A percentile compares a stretch with the other conserved stretches of the same genome.
Conservation (phyloP, 35 echinoderm and acorn worm species). For the Ptychodera flava region DNA sequence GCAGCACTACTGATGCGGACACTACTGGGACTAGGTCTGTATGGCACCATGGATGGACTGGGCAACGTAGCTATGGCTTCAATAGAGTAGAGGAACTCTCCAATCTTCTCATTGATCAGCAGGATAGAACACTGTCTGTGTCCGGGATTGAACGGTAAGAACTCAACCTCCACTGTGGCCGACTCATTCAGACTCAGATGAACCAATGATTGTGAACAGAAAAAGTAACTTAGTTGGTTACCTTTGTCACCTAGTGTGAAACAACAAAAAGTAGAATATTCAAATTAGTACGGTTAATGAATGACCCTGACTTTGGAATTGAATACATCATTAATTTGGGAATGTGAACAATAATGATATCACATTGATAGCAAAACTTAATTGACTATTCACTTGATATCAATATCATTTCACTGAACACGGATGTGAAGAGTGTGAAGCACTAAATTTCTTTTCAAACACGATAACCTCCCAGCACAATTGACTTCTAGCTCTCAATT, state of each 20-base stretch:
- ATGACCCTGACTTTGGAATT: no score
- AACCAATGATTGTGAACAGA: constrained; percentile 44
- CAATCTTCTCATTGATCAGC: constrained; percentile 78
- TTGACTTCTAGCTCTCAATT: no score
- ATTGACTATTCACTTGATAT: no score
- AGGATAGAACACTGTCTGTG: constrained; percentile 83
- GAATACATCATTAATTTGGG: no score
- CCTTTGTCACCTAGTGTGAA: constrained; percentile 26
- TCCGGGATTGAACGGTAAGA: constrained; percentile 87
- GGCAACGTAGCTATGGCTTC: constrained; percentile 68
- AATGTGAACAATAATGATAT: no score
- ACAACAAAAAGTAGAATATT: no score
- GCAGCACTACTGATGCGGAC: constrained; percentile 91
- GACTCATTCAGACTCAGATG: constrained; percentile 43
- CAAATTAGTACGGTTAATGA: no score
- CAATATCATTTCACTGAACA: no score
- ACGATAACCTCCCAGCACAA: no score
- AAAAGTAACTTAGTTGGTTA: constrained; percentile 61
- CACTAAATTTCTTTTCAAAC: no score
- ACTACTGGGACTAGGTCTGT: constrained; percentile 60
- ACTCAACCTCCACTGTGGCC: constrained; percentile 60
- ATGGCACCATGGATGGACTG: constrained; percentile 47
- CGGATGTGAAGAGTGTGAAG: no score
- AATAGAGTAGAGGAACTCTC: constrained; percentile 82
- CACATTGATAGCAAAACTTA: no score